phyloP scores from a whole-genome alignment of 64 coral and sea anemone species.

The Trachythela sp. region DNA sequence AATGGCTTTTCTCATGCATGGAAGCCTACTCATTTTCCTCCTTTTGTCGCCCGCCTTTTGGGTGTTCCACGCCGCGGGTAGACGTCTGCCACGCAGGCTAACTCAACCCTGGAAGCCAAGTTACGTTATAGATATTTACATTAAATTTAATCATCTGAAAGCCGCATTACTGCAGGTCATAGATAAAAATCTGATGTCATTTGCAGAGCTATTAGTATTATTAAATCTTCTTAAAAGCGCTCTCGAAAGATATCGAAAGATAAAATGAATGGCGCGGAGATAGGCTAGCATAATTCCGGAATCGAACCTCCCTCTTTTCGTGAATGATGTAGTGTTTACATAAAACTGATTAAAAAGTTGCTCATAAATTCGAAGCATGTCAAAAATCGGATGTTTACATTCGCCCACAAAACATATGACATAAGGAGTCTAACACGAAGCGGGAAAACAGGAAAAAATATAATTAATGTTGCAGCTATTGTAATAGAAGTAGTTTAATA shows the following conservation, averaged over 20 bases:
- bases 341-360: not conserved
- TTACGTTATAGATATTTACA: not conserved
- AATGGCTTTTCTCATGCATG: too few relatives aligned
- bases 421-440: not conserved
- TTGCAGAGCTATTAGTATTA: not conserved
- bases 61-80: too few relatives aligned
- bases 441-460: not conserved
- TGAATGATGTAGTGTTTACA: not conserved
- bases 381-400: not conserved
- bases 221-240: not conserved
- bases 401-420: not conserved
- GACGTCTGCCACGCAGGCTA: too few relatives aligned
- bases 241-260: not conserved
- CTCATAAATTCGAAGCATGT: not conserved
- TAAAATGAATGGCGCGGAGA: too few relatives aligned
- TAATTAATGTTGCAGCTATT: not conserved
- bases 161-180: not conserved
- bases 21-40: too few relatives aligned
- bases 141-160: not conserved
- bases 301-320: not conserved
- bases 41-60: too few relatives aligned
- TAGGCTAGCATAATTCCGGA: not conserved
- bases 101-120: too few relatives aligned
- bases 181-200: not conserved
- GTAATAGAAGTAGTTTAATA: not conserved